Evolutionary conservation across 2,113 vertebrate species (phyloP).

Genomic region (Atractosteus spatula): DNA sequence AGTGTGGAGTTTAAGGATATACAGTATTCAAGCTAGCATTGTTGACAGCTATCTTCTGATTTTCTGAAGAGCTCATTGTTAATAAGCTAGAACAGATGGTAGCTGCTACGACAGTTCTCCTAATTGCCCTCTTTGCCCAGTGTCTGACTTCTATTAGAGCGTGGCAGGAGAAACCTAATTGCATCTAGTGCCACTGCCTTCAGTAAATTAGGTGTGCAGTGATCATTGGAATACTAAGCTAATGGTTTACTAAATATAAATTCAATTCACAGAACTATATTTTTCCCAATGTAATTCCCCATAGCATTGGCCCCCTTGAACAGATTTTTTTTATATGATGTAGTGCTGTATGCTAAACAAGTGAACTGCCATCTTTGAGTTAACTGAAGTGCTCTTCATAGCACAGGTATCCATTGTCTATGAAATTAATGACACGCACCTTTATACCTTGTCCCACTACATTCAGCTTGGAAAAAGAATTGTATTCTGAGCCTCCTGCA

Average conservation of each 20-base stretch:
- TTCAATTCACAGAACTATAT: neutral
- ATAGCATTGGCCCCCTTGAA: neutral
- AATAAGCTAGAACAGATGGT: constrained; percentile 32
- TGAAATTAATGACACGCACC: neutral
- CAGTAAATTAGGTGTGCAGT: constrained; percentile 14
- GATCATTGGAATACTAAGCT: constrained; percentile 5
- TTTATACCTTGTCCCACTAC: neutral
- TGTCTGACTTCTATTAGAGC: constrained; percentile 27
- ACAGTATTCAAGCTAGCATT: neutral
- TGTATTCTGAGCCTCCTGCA: neutral
- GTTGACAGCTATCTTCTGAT: neutral
- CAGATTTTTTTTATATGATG: neutral
- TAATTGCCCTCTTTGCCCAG: constrained; percentile 30
- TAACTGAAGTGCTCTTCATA: neutral
- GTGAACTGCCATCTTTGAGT: neutral
- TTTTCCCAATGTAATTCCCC: neutral
- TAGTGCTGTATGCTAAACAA: neutral
- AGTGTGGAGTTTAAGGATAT: constrained; percentile 11
- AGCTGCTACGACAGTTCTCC: constrained; percentile 18
- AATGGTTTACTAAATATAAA: neutral
- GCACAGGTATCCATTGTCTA: neutral
- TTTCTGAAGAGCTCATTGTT: constrained; percentile 3
- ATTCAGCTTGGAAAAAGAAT: neutral
- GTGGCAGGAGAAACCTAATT: constrained; percentile 21
- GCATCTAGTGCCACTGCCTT: constrained; percentile 18